A percentile compares a stretch with the other conserved stretches of the same genome.
Conservation (phyloP, 2,888 invertebrate species). For the Drosophila nr. perissopoda region DNA sequence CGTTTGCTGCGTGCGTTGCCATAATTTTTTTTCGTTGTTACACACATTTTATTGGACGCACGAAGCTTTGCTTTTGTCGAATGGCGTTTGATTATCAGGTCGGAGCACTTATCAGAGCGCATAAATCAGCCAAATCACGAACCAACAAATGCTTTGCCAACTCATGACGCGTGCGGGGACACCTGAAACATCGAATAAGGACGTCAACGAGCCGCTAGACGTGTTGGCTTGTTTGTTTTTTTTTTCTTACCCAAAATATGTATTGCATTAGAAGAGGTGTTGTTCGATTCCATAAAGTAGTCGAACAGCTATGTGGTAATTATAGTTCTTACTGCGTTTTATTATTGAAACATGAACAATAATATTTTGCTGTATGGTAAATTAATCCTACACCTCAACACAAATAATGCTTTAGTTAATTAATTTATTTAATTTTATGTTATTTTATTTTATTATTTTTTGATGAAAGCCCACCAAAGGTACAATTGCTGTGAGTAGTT, state of each 20-base stretch:
- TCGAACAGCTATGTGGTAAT: background rate
- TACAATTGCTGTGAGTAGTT: background rate
- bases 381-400: background rate
- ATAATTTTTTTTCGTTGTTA: constrained; percentile 48
- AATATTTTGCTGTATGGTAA: background rate
- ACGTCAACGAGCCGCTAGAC: background rate
- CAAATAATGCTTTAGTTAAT: background rate
- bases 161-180: constrained; percentile 33
- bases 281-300: background rate
- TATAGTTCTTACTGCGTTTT: background rate
- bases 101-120: constrained; percentile 66
- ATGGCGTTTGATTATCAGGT: constrained; percentile 57
- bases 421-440: background rate
- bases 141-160: constrained; percentile 68
- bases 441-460: background rate
- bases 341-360: background rate
- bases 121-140: constrained; percentile 79
- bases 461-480: background rate
- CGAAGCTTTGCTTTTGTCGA: constrained; percentile 29
- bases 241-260: background rate
- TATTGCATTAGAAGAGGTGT: background rate
- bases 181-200: background rate
- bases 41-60: constrained; percentile 57
- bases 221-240: constrained; percentile 10
- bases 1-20: constrained; percentile 31